Evolutionary conservation across 2,888 invertebrate genomes (phyloP), one percentile per base, ranked within the genome.

Genomic region (Eustalomyia histrio): DNA sequence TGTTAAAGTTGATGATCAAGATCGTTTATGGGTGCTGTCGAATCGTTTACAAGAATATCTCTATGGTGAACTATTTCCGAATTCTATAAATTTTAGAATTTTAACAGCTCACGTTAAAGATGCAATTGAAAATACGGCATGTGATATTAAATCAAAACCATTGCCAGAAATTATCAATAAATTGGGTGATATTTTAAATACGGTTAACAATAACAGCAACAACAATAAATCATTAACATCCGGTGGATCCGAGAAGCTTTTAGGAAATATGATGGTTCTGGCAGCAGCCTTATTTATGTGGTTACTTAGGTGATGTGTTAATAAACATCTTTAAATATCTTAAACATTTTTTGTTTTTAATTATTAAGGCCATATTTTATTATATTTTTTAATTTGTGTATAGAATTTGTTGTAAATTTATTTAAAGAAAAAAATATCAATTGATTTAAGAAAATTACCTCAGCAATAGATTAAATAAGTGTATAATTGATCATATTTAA

Each of bases 21-120:
- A 94, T 14, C 94, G 93, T 52, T 87, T 95, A 0, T 95, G 95
- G 95, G 94, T 95, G 2, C 87, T 95, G 0, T 95, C 95, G 0
- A 94, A 95, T 87, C 92, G 93, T 76, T 89, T 95, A 85, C 95
- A 95, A 0, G 91, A 92, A 65, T 95, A 94, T 90, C 94, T 95
- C 92, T 94, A 95, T 84, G 92, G 92, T 0, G 91, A 92, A 75
- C 87, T 95, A 79, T 92, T 95, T 86, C 88, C 91, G 0, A 91
- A 92, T 1, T 94, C 94, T 17, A 92, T 94, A 0, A 95, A 95
- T 85, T 95, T 95, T 85, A 93, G 95, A 63, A 92, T 95, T 76
- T 91, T 95, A 76, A 94, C 93, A 0, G 94, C 94, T 0, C 92
- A 93, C 0, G 94, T 95, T 0, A 88, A 92, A 6, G 94, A 95